Percentiles rank a stretch among this genome's conserved stretches.
Evolutionary conservation across 2,113 vertebrate species (phyloP).

Genomic region (Dicerorhinus sumatrensis): DNA sequence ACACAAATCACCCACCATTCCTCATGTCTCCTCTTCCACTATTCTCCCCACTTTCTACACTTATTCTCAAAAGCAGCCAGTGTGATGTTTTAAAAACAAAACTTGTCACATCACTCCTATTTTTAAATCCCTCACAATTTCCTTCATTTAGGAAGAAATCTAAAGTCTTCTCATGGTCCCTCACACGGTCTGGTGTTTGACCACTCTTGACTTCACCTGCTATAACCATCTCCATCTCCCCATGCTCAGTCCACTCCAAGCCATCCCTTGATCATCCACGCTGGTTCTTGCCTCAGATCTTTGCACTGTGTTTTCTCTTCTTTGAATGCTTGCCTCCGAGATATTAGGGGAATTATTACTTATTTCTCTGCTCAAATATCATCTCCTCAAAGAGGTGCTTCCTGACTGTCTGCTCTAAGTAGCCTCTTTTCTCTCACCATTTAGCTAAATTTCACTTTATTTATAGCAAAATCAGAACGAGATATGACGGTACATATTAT

Average conservation of each 20-base stretch:
- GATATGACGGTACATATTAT: background rate
- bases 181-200: background rate
- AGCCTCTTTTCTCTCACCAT: background rate
- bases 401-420: background rate
- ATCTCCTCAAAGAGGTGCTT: background rate
- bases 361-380: background rate
- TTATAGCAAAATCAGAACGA: background rate
- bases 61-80: background rate
- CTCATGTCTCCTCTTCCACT: background rate
- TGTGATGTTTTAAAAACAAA: background rate
- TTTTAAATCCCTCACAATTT: background rate
- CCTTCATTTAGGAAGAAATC: background rate
- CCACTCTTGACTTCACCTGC: too few relatives aligned
- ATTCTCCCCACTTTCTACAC: too few relatives aligned
- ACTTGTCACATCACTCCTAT: background rate
- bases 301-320: background rate
- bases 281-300: background rate
- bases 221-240: background rate
- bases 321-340: background rate
- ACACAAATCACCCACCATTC: background rate
- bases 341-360: background rate
- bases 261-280: background rate
- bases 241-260: background rate
- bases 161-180: background rate
- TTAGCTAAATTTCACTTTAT: background rate